These are phyloP conservation scores for Eupithecia dodoneata DNA, from an alignment of 2,888 invertebrate genomes.

Conservation along the genomic window DNA sequence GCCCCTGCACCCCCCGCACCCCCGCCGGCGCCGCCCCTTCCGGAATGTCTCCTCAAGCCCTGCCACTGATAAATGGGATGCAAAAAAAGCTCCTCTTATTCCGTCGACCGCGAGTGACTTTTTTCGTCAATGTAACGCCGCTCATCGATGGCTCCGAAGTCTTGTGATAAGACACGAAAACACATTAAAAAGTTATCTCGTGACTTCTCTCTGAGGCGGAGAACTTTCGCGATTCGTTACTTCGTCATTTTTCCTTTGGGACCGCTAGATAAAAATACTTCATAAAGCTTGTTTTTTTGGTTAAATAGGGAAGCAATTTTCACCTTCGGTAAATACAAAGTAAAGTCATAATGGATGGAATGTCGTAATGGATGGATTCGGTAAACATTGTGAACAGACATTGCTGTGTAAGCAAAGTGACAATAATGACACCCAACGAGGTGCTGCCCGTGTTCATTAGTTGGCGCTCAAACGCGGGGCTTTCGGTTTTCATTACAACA, in stretches of 20 bases:
- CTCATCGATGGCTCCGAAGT: conserved; percentile 42
- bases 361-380: conserved; percentile 27
- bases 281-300: conserved; percentile 29
- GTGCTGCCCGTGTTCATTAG: conserved; percentile 43
- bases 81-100: conserved; percentile 47
- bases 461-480: conserved; percentile 21
- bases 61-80: conserved; percentile 48
- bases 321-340: conserved; percentile 26
- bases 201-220: conserved; percentile 38
- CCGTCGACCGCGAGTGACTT: conserved; percentile 42
- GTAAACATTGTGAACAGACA: conserved; percentile 23
- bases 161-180: conserved; percentile 49
- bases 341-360: neutral
- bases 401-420: conserved; percentile 31
- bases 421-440: conserved; percentile 54
- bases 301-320: conserved; percentile 30
- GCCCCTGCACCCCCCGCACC: conserved; percentile 43
- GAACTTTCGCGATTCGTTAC: conserved; percentile 43
- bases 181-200: conserved; percentile 47
- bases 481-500: conserved; percentile 35
- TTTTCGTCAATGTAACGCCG: conserved; percentile 42
- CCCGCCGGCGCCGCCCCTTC: conserved; percentile 46
- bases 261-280: conserved; percentile 32
- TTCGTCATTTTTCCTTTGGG: conserved; percentile 41
- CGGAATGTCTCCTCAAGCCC: conserved; percentile 41